Conservation (phyloP, 2,797 vertebrate genomes). For the Yasuhikotakia modesta region DNA sequence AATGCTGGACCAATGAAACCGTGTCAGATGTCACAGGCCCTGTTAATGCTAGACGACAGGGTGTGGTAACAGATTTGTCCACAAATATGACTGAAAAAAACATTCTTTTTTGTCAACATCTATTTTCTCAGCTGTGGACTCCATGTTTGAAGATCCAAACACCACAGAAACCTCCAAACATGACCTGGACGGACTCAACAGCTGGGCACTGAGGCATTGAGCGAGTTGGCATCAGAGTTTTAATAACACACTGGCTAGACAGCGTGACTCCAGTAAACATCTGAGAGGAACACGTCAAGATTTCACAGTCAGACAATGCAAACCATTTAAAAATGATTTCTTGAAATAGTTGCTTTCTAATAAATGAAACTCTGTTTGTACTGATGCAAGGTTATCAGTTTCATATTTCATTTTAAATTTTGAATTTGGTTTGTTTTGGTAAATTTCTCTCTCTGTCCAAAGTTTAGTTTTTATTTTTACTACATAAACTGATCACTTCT, state of each 20-base stretch:
- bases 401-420: no score
- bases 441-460: no score
- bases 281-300: background rate
- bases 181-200: slow-evolving; percentile 47
- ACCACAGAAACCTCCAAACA: slow-evolving; percentile 50
- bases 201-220: slow-evolving; percentile 48
- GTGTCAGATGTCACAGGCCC: no score
- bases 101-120: slow-evolving; percentile 44
- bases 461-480: no score
- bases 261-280: slow-evolving; percentile 26
- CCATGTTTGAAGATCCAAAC: slow-evolving; percentile 48
- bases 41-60: slow-evolving; percentile 42
- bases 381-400: no score
- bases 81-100: slow-evolving; percentile 62
- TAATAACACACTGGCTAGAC: slow-evolving; percentile 36
- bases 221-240: slow-evolving; percentile 31
- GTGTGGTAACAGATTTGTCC: slow-evolving; percentile 54
- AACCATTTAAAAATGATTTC: background rate
- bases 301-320: background rate
- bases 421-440: no score
- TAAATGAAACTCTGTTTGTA: background rate
- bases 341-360: background rate
- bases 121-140: slow-evolving; percentile 57
- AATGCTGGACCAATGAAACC: background rate
- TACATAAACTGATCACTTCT: no score